Base-by-base conservation (phyloP, 2,888 invertebrate species). In the Drosophila aldrichi region DNA sequence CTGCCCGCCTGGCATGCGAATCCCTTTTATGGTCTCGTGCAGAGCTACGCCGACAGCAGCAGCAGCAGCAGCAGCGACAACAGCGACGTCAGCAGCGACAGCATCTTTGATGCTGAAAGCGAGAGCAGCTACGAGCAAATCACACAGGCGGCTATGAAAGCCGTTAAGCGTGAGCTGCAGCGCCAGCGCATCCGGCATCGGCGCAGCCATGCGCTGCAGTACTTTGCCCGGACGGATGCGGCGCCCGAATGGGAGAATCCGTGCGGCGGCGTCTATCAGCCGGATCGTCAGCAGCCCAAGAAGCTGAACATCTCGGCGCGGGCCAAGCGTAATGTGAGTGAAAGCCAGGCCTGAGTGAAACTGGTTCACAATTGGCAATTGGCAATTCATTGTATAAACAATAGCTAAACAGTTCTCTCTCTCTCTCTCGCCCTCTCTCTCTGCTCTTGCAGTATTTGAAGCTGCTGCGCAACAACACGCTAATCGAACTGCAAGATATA, bases 211-310 rank as follows among this genome's bases (percentile, higher is more conserved):
- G 52, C 64, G 36, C 48, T 75, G 22, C 60, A 57, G 12, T 81
- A 69, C 62, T 81, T 78, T 41, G 43, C n/a, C 0, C 41, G 60
- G 48, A 3, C n/a, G 51, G 38, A 29, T 2, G 12, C 72, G 14
- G 6, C 77, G 0, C 63, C 88, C 3, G 90, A 88, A 29, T 92
- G 92, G 92, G 85, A 88, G 72, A 92, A 92, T 88, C 90, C 92
- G 22, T 92, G 92, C 60, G 85, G 82, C 12, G 91, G 90, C 8
- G 58, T 43, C n/a, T 88, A 67, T 60, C 48, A 63, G 25, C 77
- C 78, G 3, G 22, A 59, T 3, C 62, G 59, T 25, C 40, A 16
- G 1, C 61, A 44, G 46, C 20, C 51, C 8, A n/a, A 40, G 1
- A 68, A 66, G 0, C 5, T n/a, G 9, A 66, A 69, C 1, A 60